Evolutionary conservation across 2,113 vertebrate genomes (phyloP), one percentile per base, ranked within the genome.

Genomic region (Gadus macrocephalus): DNA sequence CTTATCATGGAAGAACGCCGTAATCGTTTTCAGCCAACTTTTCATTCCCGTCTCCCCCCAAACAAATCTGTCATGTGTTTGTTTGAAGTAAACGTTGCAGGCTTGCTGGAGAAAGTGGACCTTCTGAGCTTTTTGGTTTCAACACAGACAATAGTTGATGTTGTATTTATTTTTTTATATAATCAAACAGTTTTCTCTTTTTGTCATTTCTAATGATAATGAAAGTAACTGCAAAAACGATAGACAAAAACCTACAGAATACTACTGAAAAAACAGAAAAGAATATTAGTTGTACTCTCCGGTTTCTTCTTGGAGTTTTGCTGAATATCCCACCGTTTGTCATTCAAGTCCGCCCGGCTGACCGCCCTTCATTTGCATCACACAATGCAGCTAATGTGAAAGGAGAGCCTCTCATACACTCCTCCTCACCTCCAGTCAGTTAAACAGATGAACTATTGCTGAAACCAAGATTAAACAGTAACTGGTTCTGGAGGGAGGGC

Each of bases 391-490:
- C 68, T 79, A 72, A 75, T 76, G 75, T 76, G 71, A 61, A 78
- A 12, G 70, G 69, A 73, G 60, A 78, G 78, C 75, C 78, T 78
- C 73, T 72, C 77, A 67, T 73, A 67, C 73, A 74, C 73, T 77
- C 74, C 75, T 85, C 77, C 78, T 72, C 75, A 76, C 84, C 76
- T 80, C 69, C 63, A 85, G 79, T 83, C 84, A 75, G 82, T 85
- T 87, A 82, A 88, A 86, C 85, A 87, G 86, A 86, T 88, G 85
- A 89, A 87, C 84, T 83, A 86, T 85, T 88, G 83, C 82, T 49
- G 14, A 75, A 74, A 83, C 71, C 72, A 65, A 84, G 88, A 88
- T 89, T 86, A 88, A 90, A 89, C 83, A 81, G 84, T 86, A 88
- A 90, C 83, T 78, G 15, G 42, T 49, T 49, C 11, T 9, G 42